Percentiles rank a stretch among this genome's conserved stretches.
Conservation (phyloP, 2,888 invertebrate species). For the Muschampia plurimacula region DNA sequence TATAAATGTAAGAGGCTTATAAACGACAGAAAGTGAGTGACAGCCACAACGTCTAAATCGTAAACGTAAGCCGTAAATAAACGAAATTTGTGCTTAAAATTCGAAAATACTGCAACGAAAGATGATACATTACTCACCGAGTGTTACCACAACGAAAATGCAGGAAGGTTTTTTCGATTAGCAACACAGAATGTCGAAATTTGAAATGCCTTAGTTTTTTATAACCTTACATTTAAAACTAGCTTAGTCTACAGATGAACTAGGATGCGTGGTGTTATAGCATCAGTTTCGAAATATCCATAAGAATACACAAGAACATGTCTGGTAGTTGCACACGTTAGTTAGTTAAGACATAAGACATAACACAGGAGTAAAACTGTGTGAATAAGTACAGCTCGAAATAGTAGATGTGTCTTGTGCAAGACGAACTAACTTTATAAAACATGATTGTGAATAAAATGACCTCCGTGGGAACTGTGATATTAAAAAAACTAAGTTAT, state of each 20-base stretch:
- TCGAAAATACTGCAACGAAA: constrained; percentile 73
- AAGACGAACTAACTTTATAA: constrained; percentile 14
- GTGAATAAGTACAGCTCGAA: constrained; percentile 49
- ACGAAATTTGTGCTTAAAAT: constrained; percentile 62
- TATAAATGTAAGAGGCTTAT: constrained; percentile 71
- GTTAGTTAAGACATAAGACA: no score
- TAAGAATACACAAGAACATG: background rate
- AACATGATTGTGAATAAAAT: constrained; percentile 16
- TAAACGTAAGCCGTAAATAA: constrained; percentile 15
- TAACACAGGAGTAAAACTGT: constrained; percentile 16
- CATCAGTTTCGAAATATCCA: constrained; percentile 38
- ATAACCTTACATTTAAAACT: constrained; percentile 72
- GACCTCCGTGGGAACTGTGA: constrained; percentile 12
- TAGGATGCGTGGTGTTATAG: constrained; percentile 44
- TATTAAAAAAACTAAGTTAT: constrained; percentile 18
- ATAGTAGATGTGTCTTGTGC: background rate
- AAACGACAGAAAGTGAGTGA: constrained; percentile 61
- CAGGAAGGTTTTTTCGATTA: constrained; percentile 58
- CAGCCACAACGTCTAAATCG: constrained; percentile 54
- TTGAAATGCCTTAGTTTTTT: constrained; percentile 70
- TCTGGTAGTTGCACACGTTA: background rate
- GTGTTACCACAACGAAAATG: constrained; percentile 63
- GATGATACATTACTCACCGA: constrained; percentile 52
- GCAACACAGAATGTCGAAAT: constrained; percentile 73
- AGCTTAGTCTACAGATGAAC: constrained; percentile 77